A percentile compares a stretch with the other conserved stretches of the same genome.
phyloP scores from a whole-genome alignment of 2,888 invertebrate species.

The Hypena proboscidalis region DNA sequence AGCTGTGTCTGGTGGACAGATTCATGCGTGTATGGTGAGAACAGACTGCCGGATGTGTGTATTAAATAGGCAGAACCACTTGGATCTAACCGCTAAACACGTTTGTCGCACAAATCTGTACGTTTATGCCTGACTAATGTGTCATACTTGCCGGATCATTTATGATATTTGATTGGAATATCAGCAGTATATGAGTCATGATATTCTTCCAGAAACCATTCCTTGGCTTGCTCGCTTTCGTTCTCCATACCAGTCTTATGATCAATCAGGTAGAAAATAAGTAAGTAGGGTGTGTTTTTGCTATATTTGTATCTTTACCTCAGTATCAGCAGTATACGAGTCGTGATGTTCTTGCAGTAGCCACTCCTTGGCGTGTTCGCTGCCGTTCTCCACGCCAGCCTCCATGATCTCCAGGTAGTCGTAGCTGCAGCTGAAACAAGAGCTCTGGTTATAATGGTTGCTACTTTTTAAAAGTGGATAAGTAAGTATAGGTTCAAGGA shows the following conservation, averaged over 20 bases:
- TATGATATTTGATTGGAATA: too few species aligned
- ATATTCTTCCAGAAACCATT: conserved; percentile 61
- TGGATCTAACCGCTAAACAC: too few species aligned
- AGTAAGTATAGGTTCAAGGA: too few species aligned
- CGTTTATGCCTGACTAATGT: too few species aligned
- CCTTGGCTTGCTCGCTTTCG: conserved; percentile 55
- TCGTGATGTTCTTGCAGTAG: conserved; percentile 62
- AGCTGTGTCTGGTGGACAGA: too few species aligned
- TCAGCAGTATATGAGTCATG: conserved; percentile 46
- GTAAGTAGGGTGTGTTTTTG: too few species aligned
- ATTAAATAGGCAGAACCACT: too few species aligned
- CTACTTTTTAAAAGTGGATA: too few species aligned
- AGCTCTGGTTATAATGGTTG: not conserved
- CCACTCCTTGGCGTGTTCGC: conserved; percentile 61
- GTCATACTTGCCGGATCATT: too few species aligned
- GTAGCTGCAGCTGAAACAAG: conserved; percentile 89
- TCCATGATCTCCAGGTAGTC: conserved; percentile 90
- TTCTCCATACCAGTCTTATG: conserved; percentile 69
- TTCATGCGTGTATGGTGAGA: too few species aligned
- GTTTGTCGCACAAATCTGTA: too few species aligned
- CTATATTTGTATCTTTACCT: conserved; percentile 52
- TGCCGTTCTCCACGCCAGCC: conserved; percentile 59
- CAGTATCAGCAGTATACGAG: conserved; percentile 63
- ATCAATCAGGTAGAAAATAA: conserved; percentile 90
- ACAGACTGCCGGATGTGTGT: too few species aligned